Evolutionary conservation across 2,888 invertebrate species (phyloP).

Genomic region (Torymus tubicola): DNA sequence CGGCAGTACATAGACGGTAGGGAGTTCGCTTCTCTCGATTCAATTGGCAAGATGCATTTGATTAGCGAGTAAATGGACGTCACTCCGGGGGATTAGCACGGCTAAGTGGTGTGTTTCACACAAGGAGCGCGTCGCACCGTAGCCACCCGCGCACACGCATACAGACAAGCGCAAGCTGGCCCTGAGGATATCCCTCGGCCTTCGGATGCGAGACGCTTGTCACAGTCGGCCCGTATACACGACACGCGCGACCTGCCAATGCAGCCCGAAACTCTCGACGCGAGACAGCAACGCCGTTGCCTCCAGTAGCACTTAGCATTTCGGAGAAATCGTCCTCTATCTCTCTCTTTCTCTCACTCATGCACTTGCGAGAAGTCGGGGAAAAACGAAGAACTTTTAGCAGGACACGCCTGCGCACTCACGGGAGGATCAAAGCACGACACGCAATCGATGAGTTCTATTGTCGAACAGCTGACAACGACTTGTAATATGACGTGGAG

Average conservation of each 20-base stretch:
- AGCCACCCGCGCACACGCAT: too few relatives aligned
- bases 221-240: neutral
- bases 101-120: conserved; percentile 43
- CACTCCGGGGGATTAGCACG: conserved; percentile 34
- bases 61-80: conserved; percentile 54
- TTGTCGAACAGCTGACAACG: conserved; percentile 20
- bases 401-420: conserved; percentile 3
- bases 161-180: neutral
- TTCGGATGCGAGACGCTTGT: conserved; percentile 26
- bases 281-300: too few relatives aligned
- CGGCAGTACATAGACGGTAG: neutral
- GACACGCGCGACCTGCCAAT: neutral
- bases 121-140: neutral
- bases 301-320: neutral
- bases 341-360: too few relatives aligned
- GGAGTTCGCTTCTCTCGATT: conserved; percentile 22
- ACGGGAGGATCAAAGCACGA: conserved; percentile 34
- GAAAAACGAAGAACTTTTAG: neutral
- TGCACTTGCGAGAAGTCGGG: too few relatives aligned
- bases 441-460: conserved; percentile 23
- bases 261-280: neutral
- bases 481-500: conserved; percentile 27
- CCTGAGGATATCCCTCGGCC: neutral
- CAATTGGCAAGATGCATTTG: conserved; percentile 57
- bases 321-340: neutral